These are phyloP conservation scores for Candidula unifasciata DNA, from an alignment of 2,888 invertebrate genomes.

Conservation along the genomic window DNA sequence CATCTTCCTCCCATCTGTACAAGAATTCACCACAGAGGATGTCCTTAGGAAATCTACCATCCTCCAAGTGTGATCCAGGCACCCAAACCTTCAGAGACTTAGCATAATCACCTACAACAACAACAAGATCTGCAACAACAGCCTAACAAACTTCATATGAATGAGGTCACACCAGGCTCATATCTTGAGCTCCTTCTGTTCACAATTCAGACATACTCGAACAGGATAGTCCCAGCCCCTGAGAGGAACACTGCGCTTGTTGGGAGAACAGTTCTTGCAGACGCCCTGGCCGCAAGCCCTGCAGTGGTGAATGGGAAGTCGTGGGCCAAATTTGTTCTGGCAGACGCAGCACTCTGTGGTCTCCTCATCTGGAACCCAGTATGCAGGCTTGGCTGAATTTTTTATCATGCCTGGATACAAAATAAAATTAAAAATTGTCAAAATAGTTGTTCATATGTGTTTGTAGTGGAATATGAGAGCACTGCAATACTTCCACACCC, in stretches of 20 bases:
- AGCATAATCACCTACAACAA: too few species aligned
- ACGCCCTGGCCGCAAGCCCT: slow-evolving; percentile 86
- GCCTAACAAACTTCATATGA: background rate
- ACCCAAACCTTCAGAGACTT: too few species aligned
- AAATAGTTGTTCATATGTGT: too few species aligned
- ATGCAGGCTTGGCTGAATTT: slow-evolving; percentile 86
- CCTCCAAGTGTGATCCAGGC: too few species aligned
- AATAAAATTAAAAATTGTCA: background rate
- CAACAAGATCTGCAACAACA: background rate
- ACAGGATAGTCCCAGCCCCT: slow-evolving; percentile 80
- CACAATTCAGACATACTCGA: slow-evolving; percentile 79
- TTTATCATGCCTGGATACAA: slow-evolving; percentile 80
- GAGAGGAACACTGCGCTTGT: slow-evolving; percentile 76
- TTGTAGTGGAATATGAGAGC: too few species aligned
- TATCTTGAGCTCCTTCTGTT: slow-evolving; percentile 65
- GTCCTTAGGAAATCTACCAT: too few species aligned
- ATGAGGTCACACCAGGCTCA: background rate
- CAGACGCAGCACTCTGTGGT: slow-evolving; percentile 85
- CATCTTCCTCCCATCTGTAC: too few species aligned
- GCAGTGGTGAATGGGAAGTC: slow-evolving; percentile 83
- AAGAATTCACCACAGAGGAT: too few species aligned
- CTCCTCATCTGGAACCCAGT: slow-evolving; percentile 88
- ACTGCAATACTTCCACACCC: too few species aligned
- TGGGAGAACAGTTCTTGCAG: slow-evolving; percentile 81
- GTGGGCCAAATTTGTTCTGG: slow-evolving; percentile 80